Conservation (phyloP, 2,113 vertebrate genomes). For the Bostrychus sinensis region DNA sequence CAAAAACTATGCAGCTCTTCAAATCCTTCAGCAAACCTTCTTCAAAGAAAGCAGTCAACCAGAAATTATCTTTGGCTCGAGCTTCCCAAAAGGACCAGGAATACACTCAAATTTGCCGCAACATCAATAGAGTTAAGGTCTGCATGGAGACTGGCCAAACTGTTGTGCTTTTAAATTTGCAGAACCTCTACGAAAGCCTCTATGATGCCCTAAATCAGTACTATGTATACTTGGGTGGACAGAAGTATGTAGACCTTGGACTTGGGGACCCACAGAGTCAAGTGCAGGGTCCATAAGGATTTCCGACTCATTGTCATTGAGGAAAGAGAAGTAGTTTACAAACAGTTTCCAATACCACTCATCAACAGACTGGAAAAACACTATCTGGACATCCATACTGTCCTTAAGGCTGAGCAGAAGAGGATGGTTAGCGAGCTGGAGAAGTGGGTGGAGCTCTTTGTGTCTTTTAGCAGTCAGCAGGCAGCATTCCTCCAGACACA, state of each 20-base stretch:
- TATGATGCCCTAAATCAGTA: slow-evolving; percentile 98
- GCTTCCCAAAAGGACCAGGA: slow-evolving; percentile 95
- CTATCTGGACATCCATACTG: slow-evolving; percentile 89
- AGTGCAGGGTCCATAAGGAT: slow-evolving; percentile 90
- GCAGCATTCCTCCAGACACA: slow-evolving; percentile 48
- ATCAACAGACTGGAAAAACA: slow-evolving; percentile 99
- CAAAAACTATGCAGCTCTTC: slow-evolving; percentile 90
- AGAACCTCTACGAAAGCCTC: slow-evolving; percentile 96
- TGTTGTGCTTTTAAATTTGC: slow-evolving; percentile 92
- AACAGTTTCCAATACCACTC: slow-evolving; percentile 91
- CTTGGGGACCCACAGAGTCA: slow-evolving; percentile 96
- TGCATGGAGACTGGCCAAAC: slow-evolving; percentile 96
- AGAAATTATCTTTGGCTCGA: slow-evolving; percentile 96
- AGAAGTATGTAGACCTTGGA: slow-evolving; percentile 95
- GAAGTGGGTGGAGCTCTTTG: slow-evolving; percentile 83
- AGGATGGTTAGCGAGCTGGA: slow-evolving; percentile 75
- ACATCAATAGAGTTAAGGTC: slow-evolving; percentile 94
- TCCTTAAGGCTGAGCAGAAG: slow-evolving; percentile 82
- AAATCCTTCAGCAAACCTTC: slow-evolving; percentile 89
- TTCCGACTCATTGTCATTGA: slow-evolving; percentile 94
- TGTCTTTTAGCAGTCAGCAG: slow-evolving; percentile 37
- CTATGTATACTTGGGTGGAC: slow-evolving; percentile 91
- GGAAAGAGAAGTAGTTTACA: slow-evolving; percentile 91
- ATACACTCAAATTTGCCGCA: slow-evolving; percentile 93
- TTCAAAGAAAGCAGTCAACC: slow-evolving; percentile 82